Evolutionary conservation across 2,797 vertebrate species (phyloP).

Genomic region (Etheostoma nigrum): DNA sequence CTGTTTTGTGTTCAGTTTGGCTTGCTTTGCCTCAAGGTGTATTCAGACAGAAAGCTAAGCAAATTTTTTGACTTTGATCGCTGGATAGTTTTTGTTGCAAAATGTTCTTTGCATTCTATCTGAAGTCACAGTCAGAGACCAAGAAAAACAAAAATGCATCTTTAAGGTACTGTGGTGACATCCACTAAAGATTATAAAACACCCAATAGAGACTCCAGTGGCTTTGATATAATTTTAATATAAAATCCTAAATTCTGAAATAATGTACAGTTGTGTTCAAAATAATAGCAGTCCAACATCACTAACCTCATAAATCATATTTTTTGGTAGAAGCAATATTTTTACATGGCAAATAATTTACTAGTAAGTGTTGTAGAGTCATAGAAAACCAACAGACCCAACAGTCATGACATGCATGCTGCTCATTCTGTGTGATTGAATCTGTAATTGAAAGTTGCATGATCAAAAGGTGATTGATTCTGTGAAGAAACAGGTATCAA

Average conservation of each 20-base stretch:
- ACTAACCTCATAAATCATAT: no score
- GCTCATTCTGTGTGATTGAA: no score
- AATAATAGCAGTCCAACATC: no score
- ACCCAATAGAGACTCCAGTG: not conserved
- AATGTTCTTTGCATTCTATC: not conserved
- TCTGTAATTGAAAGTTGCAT: no score
- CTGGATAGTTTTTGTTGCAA: not conserved
- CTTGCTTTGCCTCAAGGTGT: not conserved
- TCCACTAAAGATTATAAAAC: constrained; percentile 10
- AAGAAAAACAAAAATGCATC: not conserved
- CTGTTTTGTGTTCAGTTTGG: not conserved
- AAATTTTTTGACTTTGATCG: not conserved
- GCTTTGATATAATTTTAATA: constrained; percentile 49
- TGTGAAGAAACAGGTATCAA: no score
- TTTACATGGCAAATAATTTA: no score
- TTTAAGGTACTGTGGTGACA: not conserved
- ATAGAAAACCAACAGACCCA: no score
- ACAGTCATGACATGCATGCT: no score
- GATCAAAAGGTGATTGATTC: no score
- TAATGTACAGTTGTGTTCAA: constrained; percentile 27
- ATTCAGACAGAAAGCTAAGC: not conserved
- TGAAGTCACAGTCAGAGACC: not conserved
- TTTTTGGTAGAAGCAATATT: no score
- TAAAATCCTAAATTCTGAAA: constrained; percentile 47
- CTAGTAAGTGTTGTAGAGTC: no score